These are phyloP conservation scores for Brachypteracias leptosomus DNA, from an alignment of 2,113 vertebrate species.

Conservation along the genomic window DNA sequence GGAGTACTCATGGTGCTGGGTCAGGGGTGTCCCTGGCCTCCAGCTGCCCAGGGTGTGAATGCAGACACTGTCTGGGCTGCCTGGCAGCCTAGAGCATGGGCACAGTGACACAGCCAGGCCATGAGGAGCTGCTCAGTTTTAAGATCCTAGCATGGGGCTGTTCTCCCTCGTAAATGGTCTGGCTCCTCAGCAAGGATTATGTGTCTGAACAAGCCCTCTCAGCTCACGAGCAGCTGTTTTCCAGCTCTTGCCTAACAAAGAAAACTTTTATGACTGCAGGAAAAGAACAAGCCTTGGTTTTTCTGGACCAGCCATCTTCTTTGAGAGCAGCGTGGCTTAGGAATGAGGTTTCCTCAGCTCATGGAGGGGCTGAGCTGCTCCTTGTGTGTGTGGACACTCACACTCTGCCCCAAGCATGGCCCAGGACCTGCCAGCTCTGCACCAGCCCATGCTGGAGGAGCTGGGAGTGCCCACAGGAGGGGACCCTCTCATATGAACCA, in stretches of 20 bases:
- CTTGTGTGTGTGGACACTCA: rapidly evolving
- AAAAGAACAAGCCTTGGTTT: background rate
- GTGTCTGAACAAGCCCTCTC: slow-evolving; percentile 54
- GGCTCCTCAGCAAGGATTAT: background rate
- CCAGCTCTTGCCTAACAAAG: slow-evolving; percentile 50
- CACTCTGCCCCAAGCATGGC: no score
- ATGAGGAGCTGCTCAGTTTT: background rate
- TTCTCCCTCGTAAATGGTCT: background rate
- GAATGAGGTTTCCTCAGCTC: background rate
- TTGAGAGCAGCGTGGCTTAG: background rate
- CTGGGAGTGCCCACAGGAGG: rapidly evolving
- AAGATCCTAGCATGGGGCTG: background rate
- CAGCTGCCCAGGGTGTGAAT: background rate
- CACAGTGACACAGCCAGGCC: background rate
- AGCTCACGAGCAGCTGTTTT: slow-evolving; percentile 33
- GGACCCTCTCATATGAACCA: rapidly evolving
- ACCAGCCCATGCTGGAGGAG: background rate
- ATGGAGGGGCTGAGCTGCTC: background rate
- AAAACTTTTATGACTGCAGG: background rate
- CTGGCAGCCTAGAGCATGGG: background rate
- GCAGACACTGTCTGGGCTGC: background rate
- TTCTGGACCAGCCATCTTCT: background rate
- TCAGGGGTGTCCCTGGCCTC: background rate
- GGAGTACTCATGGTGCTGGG: background rate
- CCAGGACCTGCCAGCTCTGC: background rate